Base-by-base conservation (phyloP, 92 coral and sea anemone genomes). In the Phenganax subtilis region DNA sequence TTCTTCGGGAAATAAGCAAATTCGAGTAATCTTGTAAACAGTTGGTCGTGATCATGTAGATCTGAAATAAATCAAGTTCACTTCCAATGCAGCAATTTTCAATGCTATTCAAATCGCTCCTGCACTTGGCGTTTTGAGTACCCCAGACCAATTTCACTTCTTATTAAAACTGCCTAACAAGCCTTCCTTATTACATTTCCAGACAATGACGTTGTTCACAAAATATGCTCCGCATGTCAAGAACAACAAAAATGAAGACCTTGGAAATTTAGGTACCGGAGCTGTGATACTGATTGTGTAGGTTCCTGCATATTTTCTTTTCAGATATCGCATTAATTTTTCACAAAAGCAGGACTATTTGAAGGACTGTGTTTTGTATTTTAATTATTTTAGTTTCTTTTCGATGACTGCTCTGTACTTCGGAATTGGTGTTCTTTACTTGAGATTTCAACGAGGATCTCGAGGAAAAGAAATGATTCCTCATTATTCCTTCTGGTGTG, bases 131-230 rank as follows among this genome's bases (percentile, higher is more conserved):
- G 3, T 61, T 7, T 7, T 15, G 0, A 61, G 25, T 5, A 7
- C 5, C 8, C 8, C 6, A 6, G 67, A 28, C 25, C 28, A 7
- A 5, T 28, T 15, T 61, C 0, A 61, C 10, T 72, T 51, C 0
- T 14, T 3, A 44, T 72, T 44, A 14, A 37, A 4, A 20, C 25
- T 72, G 25, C 15, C 31, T 11, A 15, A 11, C 8, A 8, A 12
- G 47, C 55, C 12, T 25, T 55, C 27, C 47, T 1, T 1, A 37
- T 5, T 37, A 37, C 47, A 10, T 9, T 47, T 60, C 6, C 20
- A 79, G 83, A 12, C 51, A 3, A 79, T 79, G 73, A 79, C 72
- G 30, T 52, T 79, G 25, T 79, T 9, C 74, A 79, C 83, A 17
- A 79, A 47, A 64, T 79, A 62, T 29, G 83, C 57, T 14, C 72